Conservation (phyloP, 1,140 invertebrate species). For the Phymastichus coffea region DNA sequence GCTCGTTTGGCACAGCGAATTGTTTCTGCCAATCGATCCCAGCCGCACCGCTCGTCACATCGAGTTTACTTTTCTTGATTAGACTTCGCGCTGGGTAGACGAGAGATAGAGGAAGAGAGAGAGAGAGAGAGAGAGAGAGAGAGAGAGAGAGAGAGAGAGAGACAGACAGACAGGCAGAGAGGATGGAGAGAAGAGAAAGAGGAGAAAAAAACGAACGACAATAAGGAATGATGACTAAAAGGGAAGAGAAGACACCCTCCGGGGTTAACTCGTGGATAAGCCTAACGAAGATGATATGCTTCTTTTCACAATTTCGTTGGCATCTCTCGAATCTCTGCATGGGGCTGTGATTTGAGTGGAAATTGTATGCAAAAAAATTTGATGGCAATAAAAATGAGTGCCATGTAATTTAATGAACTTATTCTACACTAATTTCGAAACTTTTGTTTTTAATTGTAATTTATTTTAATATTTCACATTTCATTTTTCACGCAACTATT, state of each 20-base stretch:
- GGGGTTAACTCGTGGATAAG: background rate
- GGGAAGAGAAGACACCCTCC: conserved; percentile 1
- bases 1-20: conserved; percentile 47
- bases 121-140: background rate
- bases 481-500: no score
- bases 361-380: no score
- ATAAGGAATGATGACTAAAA: background rate
- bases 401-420: no score
- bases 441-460: no score
- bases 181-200: conserved; percentile 2
- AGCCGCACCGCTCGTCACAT: conserved; percentile 31
- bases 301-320: background rate
- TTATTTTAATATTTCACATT: no score
- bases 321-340: no score
- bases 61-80: conserved; percentile 57
- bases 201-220: background rate
- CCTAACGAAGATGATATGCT: conserved; percentile 3
- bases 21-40: conserved; percentile 42
- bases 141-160: background rate
- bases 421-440: no score
- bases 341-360: no score
- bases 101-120: background rate
- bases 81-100: conserved; percentile 51
- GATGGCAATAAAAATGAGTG: no score
- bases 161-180: background rate